Evolutionary conservation across 2,888 invertebrate genomes (phyloP), one percentile per base, ranked within the genome.

Genomic region (Eristalinus aeneus): DNA sequence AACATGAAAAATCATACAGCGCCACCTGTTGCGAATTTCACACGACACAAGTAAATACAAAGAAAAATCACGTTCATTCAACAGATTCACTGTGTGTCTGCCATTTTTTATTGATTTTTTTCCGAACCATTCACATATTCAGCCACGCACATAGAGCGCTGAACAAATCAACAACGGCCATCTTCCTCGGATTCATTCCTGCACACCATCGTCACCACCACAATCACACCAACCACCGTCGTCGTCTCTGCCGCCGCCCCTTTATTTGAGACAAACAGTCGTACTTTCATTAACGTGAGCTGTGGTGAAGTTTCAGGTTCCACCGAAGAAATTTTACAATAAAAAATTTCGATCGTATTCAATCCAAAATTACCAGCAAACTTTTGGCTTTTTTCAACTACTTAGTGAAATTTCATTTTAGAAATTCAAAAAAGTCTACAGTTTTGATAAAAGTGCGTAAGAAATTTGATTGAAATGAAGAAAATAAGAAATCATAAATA

Each of bases 61-160:
- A 2, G 16, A 16, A 46, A 46, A 46, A n/a, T 2, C n/a, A 27
- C 6, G 16, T 77, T 85, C 61, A 80, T 16, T 32, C 32, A 23
- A 22, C 20, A 58, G 20, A 46, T 77, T 73, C 60, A 81, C 67
- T 22, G 20, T 1, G 0, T 12, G 53, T 32, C 74, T 10, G 46
- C 77, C 77, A 86, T 86, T 61, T 27, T 82, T 82, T 74, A 86
- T 86, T 67, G 86, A 86, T 86, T 77, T 74, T 76, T 82, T 82
- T 60, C 53, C 31, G 46, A 65, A 16, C 61, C 60, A 32, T 9
- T 27, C 27, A 27, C 27, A 27, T 16, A 82, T 78, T 86, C 86
- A 77, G 86, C 86, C 23, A 8, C 56, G 3, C 16, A 22, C 16
- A 12, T 27, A 23, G 11, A 72, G 11, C 32, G 86, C 86, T 86